A percentile compares a stretch with the other conserved stretches of the same genome.
Conservation (phyloP, 2,888 invertebrate genomes). For the Lasioglossum vierecki region DNA sequence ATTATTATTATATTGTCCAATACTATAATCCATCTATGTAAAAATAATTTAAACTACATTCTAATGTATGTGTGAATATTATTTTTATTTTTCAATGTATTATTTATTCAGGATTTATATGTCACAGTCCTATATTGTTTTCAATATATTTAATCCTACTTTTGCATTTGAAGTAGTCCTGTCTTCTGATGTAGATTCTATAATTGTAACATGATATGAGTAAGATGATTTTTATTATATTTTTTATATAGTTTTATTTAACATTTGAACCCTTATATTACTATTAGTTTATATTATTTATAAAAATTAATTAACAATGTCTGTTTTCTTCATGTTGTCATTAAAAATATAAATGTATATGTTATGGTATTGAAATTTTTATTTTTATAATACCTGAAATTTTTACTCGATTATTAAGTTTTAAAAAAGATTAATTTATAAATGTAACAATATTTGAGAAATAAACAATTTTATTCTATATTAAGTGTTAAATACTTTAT, state of each 20-base stretch:
- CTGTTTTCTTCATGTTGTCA: not conserved
- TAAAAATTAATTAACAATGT: conserved; percentile 1
- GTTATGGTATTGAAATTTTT: not conserved
- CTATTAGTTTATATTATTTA: not conserved
- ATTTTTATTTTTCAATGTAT: not conserved
- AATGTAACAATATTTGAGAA: conserved; percentile 15
- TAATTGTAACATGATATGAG: not conserved
- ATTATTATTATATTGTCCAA: not conserved
- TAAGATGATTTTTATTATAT: not conserved
- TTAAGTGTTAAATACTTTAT: conserved; percentile 52
- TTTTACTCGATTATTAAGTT: not conserved
- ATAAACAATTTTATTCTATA: conserved; percentile 31
- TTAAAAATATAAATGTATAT: not conserved
- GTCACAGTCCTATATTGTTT: not conserved
- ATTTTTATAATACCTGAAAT: not conserved
- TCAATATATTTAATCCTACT: not conserved
- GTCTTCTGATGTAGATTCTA: not conserved
- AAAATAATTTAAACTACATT: not conserved
- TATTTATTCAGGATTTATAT: not conserved
- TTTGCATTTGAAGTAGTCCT: not conserved
- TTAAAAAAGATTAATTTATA: conserved; percentile 8
- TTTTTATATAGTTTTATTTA: not conserved
- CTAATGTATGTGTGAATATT: not conserved
- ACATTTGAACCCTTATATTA: not conserved
- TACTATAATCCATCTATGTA: not conserved